Evolutionary conservation across 2,113 vertebrate genomes (phyloP).

Genomic region (Gyps fulvus): DNA sequence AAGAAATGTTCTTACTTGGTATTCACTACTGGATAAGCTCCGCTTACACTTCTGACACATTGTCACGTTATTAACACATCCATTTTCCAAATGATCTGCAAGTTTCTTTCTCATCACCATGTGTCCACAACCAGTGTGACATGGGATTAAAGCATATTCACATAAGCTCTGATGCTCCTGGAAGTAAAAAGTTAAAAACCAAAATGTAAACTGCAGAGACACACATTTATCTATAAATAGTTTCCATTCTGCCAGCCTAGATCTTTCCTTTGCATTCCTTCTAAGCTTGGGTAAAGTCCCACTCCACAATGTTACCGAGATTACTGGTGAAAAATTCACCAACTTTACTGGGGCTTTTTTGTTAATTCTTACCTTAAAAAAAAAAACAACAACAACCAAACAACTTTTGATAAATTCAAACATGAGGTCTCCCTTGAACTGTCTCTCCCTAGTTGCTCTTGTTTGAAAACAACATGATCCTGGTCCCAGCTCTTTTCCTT

Average conservation of each 20-base stretch:
- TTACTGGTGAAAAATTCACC: neutral
- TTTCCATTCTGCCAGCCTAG: neutral
- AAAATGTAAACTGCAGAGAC: neutral
- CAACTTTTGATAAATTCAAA: neutral
- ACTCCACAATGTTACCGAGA: neutral
- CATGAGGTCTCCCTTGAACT: neutral
- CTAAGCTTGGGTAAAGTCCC: neutral
- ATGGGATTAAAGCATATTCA: conserved; percentile 73
- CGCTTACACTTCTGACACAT: conserved; percentile 53
- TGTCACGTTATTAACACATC: conserved; percentile 66
- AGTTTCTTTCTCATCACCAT: conserved; percentile 71
- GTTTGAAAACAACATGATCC: neutral
- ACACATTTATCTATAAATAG: fast-evolving
- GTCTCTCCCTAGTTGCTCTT: neutral
- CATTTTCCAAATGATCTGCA: conserved; percentile 71
- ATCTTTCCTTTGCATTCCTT: neutral
- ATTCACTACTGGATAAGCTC: conserved; percentile 42
- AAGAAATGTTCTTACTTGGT: conserved; percentile 50
- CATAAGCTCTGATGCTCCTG: conserved; percentile 77
- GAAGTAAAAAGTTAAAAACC: neutral
- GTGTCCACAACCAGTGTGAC: conserved; percentile 74
- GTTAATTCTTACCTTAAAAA: neutral
- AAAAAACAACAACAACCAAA: neutral
- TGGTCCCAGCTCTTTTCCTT: neutral
- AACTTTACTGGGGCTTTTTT: neutral